Evolutionary conservation across 2,113 vertebrate genomes (phyloP).

Genomic region (Psettodes erumei): DNA sequence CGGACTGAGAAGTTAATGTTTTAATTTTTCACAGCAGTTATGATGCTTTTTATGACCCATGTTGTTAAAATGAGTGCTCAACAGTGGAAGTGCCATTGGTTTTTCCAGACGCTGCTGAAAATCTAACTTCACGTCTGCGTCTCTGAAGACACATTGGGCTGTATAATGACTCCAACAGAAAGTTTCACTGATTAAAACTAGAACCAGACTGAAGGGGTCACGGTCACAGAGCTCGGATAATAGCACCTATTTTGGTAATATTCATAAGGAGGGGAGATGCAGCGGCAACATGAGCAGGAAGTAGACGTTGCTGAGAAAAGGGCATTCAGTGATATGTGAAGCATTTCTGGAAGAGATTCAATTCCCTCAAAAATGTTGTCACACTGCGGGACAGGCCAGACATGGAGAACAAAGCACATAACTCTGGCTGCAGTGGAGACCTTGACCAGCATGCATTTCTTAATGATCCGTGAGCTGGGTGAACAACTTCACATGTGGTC

Average conservation of each 20-base stretch:
- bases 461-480: neutral
- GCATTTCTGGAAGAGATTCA: slow-evolving; percentile 11
- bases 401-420: neutral
- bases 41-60: neutral
- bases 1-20: neutral
- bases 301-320: neutral
- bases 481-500: slow-evolving; percentile 9
- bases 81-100: neutral
- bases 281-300: slow-evolving; percentile 16
- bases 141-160: neutral
- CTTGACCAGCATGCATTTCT: neutral
- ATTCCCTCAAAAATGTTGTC: neutral
- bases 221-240: slow-evolving; percentile 15
- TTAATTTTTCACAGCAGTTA: neutral
- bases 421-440: neutral
- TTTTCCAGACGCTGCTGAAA: neutral
- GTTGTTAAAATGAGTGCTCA: neutral
- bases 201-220: slow-evolving; percentile 9
- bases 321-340: neutral
- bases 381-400: slow-evolving; percentile 23
- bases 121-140: neutral
- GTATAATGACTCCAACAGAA: slow-evolving; percentile 8
- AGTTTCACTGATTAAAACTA: neutral
- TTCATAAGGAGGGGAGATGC: slow-evolving; percentile 19
- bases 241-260: slow-evolving; percentile 16